phyloP scores from a whole-genome alignment of 2,888 invertebrate genomes.

The Trachelus iudaicus region DNA sequence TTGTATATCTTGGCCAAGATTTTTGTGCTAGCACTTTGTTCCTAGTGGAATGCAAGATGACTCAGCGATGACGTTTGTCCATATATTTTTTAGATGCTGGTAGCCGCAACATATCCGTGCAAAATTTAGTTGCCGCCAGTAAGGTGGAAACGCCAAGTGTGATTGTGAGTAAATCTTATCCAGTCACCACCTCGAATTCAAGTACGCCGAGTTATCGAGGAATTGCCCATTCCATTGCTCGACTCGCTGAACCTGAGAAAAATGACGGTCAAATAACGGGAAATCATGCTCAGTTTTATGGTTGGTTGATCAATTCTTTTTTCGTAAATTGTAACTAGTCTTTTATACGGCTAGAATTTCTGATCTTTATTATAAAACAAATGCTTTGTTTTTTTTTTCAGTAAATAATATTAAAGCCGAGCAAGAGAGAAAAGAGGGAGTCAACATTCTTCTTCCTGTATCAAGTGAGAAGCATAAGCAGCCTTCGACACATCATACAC shows the following conservation, averaged over 20 bases:
- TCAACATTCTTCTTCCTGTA: constrained; percentile 38
- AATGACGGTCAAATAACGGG: constrained; percentile 44
- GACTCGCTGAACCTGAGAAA: constrained; percentile 56
- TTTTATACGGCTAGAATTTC: not conserved
- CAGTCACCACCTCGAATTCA: constrained; percentile 51
- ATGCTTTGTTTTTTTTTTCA: constrained; percentile 26
- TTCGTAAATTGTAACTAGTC: not conserved
- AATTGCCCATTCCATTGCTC: constrained; percentile 57
- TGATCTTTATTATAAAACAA: not conserved
- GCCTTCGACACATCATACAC: constrained; percentile 57
- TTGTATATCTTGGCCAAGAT: constrained; percentile 15
- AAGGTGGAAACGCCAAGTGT: constrained; percentile 68
- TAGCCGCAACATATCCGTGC: constrained; percentile 52
- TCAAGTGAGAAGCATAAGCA: constrained; percentile 54
- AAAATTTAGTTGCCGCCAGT: constrained; percentile 52
- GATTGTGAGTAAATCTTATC: constrained; percentile 69
- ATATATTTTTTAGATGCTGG: constrained; percentile 46
- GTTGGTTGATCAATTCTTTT: constrained; percentile 32
- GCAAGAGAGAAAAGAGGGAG: constrained; percentile 50
- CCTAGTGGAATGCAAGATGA: constrained; percentile 12
- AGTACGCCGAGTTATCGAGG: constrained; percentile 52
- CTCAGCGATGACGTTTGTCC: constrained; percentile 6
- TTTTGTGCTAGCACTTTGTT: constrained; percentile 11
- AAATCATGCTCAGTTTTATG: constrained; percentile 57
- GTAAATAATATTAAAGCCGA: constrained; percentile 54